phyloP scores from a whole-genome alignment of 2,888 invertebrate species.

The Graphium colonna region DNA sequence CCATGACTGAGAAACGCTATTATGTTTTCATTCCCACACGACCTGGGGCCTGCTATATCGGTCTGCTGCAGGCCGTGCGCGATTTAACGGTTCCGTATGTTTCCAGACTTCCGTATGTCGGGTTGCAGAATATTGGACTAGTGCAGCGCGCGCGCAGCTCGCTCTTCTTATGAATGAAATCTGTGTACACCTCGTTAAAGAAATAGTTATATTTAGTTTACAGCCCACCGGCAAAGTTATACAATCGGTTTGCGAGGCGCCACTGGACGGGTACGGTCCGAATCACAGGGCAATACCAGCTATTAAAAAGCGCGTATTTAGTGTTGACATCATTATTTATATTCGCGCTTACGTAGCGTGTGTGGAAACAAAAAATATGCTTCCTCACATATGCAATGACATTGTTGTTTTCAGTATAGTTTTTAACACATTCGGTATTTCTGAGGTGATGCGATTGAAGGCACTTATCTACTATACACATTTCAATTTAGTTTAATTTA shows the following conservation, averaged over 20 bases:
- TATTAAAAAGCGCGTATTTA: conserved; percentile 4
- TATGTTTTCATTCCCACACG: conserved; percentile 57
- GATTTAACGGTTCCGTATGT: conserved; percentile 21
- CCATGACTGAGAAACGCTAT: conserved; percentile 48
- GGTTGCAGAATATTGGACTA: not conserved
- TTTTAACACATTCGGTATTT: too few species aligned
- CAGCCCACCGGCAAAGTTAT: conserved; percentile 29
- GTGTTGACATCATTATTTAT: conserved; percentile 14
- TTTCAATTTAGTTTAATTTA: too few species aligned
- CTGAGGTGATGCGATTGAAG: too few species aligned
- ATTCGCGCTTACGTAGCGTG: conserved; percentile 1
- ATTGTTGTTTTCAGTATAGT: not conserved
- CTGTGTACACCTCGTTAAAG: conserved; percentile 34
- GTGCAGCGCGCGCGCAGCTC: not conserved
- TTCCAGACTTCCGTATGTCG: not conserved
- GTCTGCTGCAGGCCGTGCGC: conserved; percentile 32
- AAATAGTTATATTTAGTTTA: conserved; percentile 37
- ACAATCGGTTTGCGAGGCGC: conserved; percentile 31
- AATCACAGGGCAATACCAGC: not conserved
- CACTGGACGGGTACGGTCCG: conserved; percentile 20
- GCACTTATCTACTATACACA: too few species aligned
- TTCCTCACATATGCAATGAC: not conserved
- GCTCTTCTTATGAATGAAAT: conserved; percentile 28
- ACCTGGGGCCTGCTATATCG: conserved; percentile 32
- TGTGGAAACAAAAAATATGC: conserved; percentile 8